A percentile compares a stretch with the other conserved stretches of the same genome.
phyloP scores from a whole-genome alignment of 2,888 invertebrate species.

The Crematogaster levior region DNA sequence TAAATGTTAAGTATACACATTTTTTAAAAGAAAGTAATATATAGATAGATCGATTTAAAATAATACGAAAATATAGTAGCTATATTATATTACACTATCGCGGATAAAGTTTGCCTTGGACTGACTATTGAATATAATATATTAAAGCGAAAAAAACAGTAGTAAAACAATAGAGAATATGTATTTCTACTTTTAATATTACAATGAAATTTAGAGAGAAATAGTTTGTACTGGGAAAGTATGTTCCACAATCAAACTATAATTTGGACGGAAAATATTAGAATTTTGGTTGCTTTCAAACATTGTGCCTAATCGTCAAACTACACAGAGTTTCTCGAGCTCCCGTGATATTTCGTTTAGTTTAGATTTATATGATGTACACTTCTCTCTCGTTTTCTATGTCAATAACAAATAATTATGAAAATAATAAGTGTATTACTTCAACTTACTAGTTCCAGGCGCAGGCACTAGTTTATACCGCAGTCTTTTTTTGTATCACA shows the following conservation, averaged over 20 bases:
- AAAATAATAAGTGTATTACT: conserved; percentile 37
- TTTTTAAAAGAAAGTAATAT: conserved; percentile 86
- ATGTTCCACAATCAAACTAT: conserved; percentile 83
- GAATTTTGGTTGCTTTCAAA: conserved; percentile 74
- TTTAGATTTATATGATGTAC: conserved; percentile 57
- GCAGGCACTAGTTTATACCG: conserved; percentile 35
- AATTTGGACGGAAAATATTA: conserved; percentile 67
- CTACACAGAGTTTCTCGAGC: conserved; percentile 68
- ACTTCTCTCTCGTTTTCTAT: conserved; percentile 58
- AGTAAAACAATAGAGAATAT: conserved; percentile 80
- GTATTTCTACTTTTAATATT: conserved; percentile 86
- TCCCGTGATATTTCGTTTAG: conserved; percentile 61
- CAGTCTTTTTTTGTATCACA: conserved; percentile 48
- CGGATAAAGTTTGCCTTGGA: conserved; percentile 86
- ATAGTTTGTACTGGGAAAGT: conserved; percentile 80
- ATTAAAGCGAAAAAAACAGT: conserved; percentile 76
- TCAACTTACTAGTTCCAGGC: conserved; percentile 34
- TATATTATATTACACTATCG: conserved; percentile 81
- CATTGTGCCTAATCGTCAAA: conserved; percentile 77
- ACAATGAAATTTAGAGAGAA: conserved; percentile 79
- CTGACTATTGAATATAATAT: conserved; percentile 82
- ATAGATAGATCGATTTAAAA: conserved; percentile 82
- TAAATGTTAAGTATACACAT: conserved; percentile 85
- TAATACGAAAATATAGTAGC: conserved; percentile 81
- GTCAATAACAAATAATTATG: conserved; percentile 30